phyloP scores from a whole-genome alignment of 2,888 invertebrate genomes.

The Xylota segnis region DNA sequence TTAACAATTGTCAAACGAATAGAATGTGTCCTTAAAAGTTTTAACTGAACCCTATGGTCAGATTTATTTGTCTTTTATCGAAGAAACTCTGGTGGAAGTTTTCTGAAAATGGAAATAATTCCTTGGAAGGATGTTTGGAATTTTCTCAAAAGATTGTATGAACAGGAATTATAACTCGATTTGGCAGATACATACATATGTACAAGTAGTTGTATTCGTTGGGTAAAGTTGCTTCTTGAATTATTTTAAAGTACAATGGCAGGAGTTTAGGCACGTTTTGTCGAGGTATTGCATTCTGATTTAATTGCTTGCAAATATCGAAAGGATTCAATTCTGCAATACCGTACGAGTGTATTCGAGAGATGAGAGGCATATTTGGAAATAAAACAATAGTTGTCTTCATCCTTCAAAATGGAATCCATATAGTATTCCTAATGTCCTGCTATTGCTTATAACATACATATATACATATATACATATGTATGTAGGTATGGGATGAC shows the following conservation, averaged over 20 bases:
- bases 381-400: no score
- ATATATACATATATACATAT: no score
- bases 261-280: slow-evolving; percentile 9
- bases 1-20: neutral
- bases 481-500: no score
- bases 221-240: neutral
- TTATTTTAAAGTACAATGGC: neutral
- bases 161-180: neutral
- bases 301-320: neutral
- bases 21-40: slow-evolving; percentile 24
- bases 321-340: no score
- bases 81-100: neutral
- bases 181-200: no score
- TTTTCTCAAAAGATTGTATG: neutral
- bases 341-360: no score
- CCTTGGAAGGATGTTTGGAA: slow-evolving; percentile 1
- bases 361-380: no score
- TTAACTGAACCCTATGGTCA: slow-evolving; percentile 25
- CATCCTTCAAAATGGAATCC: no score
- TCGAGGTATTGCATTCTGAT: neutral
- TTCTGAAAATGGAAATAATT: slow-evolving; percentile 14
- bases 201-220: no score
- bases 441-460: no score
- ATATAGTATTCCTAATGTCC: no score
- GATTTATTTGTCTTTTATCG: slow-evolving; percentile 4